Evolutionary conservation across 2,113 vertebrate genomes (phyloP).

Genomic region (Pycnonotus jocosus): DNA sequence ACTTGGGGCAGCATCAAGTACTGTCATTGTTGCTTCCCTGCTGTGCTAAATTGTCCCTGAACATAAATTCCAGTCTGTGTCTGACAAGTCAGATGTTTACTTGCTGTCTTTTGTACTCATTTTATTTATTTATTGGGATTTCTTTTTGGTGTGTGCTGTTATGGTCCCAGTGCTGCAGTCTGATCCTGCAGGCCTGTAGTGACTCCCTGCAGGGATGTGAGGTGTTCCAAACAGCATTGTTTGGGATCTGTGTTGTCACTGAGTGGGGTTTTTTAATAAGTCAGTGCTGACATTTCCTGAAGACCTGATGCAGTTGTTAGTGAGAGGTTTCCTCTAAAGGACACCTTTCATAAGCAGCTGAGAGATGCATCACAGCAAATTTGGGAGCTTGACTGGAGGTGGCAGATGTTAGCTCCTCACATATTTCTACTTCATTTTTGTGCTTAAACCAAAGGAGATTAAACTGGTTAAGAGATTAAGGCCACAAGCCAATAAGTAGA

Average conservation of each 20-base stretch:
- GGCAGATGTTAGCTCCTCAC: not conserved
- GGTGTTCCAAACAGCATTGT: not conserved
- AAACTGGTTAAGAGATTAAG: not conserved
- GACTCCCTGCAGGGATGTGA: not conserved
- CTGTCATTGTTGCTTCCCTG: not conserved
- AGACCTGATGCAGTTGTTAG: not conserved
- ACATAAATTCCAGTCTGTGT: not conserved
- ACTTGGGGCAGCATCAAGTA: not conserved
- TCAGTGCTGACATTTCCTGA: not conserved
- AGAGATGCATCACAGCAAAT: not conserved
- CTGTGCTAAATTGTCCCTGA: not conserved
- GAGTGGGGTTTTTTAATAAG: not conserved
- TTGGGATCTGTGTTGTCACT: not conserved
- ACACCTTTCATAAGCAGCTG: not conserved
- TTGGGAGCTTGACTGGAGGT: not conserved
- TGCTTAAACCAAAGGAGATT: not conserved
- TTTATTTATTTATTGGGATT: not conserved
- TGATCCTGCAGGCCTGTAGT: not conserved
- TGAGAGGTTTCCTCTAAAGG: not conserved
- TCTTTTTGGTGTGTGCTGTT: not conserved
- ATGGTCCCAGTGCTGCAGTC: not conserved
- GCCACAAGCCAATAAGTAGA: not conserved
- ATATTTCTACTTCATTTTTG: not conserved
- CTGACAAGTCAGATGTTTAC: slow-evolving; percentile 9
- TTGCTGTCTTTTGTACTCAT: not conserved